Evolutionary conservation across 2,888 invertebrate species (phyloP).

Genomic region (Capitulum mitella): DNA sequence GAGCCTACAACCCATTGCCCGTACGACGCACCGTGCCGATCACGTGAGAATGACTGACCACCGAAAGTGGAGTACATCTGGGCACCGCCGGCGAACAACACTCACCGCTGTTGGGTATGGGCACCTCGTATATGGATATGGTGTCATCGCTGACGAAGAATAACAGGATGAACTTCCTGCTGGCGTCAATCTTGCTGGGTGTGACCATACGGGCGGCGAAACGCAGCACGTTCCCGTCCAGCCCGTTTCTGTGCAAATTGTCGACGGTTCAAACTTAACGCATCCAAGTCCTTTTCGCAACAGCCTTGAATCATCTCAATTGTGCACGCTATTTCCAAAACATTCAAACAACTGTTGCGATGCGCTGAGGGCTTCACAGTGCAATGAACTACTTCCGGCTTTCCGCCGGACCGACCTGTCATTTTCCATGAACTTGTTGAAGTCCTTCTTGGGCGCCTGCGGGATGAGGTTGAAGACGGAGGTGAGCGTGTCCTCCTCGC

Average conservation of each 20-base stretch:
- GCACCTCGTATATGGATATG: conserved; percentile 70
- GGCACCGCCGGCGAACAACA: no score
- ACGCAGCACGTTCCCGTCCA: conserved; percentile 66
- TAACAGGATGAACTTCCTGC: conserved; percentile 68
- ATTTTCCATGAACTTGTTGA: conserved; percentile 68
- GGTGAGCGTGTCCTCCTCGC: conserved; percentile 79
- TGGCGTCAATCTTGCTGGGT: conserved; percentile 50
- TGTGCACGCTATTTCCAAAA: no score
- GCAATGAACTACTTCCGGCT: no score
- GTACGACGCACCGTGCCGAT: no score
- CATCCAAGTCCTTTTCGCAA: no score
- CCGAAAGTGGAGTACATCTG: no score
- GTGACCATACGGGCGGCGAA: conserved; percentile 71
- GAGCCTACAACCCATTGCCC: no score
- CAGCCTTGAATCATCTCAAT: no score
- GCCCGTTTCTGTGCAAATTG: conserved; percentile 59
- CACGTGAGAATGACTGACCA: no score
- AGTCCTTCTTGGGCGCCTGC: conserved; percentile 66
- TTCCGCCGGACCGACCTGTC: conserved; percentile 68
- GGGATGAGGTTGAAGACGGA: conserved; percentile 75
- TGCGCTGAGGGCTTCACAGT: no score
- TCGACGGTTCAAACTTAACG: no score
- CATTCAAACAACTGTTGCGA: no score
- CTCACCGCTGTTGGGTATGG: conserved; percentile 61
- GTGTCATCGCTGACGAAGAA: conserved; percentile 77